Base-by-base conservation (phyloP, 1,140 invertebrate species). In the Drosophila burlai region DNA sequence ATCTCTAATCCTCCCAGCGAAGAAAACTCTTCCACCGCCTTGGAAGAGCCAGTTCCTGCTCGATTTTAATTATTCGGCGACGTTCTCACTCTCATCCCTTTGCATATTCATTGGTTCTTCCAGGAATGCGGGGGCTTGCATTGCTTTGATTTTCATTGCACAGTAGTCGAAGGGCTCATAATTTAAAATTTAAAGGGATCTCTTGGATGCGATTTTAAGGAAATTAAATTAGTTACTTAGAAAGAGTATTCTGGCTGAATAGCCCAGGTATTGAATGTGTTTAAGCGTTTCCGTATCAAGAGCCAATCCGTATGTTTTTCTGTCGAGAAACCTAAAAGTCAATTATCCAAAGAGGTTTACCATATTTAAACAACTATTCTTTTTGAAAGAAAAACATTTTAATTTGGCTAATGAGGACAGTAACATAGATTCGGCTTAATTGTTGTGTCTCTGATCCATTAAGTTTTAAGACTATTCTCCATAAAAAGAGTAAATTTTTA, bases 31-130 rank as follows among this genome's bases (percentile, higher is more conserved):
- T 9, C 68, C 46, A 36, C 45, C 38, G 43, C 45, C 43, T 58
- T 47, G 68, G 76, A 61, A 34, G 57, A 21, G 45, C 73, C 73
- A 72, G 29, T 43, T 72, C 36, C 69, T 42, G 29, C 69, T 78
- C 84, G 77, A 90, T 87, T 87, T 87, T 84, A 87, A 87, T 87
- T 87, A 87, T 87, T 87, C 84, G 83, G 69, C 83, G 68, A 80
- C 72, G 61, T 69, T 60, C 81, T 42, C 73, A 68, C 43, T 47
- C 57, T 46, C n/a, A 31, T 40, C 42, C 59, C 31, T 72, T 78
- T 86, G 83, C 83, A 87, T 87, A 89, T 87, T 87, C 84, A 89
- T 87, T 87, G 77, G 62, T 24, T 24, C 40, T 21, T 5, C 24
- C 0, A 15, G 45, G 21, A 40, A 49, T 49, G 42, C 15, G 36